These are phyloP conservation scores for Pluvianellus socialis DNA, from an alignment of 2,113 vertebrate genomes.

Conservation along the genomic window DNA sequence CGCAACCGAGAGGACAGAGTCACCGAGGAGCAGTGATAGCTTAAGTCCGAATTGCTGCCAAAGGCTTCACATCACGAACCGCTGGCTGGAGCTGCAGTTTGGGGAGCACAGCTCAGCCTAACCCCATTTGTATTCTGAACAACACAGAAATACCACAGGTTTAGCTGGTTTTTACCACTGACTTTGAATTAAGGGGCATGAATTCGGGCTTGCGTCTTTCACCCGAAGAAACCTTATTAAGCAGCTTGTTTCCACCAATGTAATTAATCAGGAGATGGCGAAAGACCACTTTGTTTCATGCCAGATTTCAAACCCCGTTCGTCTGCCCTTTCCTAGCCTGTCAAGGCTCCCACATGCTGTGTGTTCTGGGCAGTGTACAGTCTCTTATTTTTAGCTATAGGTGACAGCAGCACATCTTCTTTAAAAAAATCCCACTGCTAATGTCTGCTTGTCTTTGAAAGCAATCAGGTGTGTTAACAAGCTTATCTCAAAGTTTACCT, in stretches of 20 bases:
- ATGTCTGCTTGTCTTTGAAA: background rate
- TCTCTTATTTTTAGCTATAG: background rate
- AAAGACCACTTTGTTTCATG: background rate
- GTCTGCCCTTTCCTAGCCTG: background rate
- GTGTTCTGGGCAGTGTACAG: background rate
- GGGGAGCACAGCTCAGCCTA: background rate
- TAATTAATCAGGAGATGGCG: background rate
- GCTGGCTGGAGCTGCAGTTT: background rate
- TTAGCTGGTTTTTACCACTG: background rate
- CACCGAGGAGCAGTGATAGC: background rate
- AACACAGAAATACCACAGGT: background rate
- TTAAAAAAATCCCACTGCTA: background rate
- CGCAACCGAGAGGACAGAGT: background rate
- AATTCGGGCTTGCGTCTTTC: background rate
- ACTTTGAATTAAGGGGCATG: background rate
- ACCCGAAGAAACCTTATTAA: background rate
- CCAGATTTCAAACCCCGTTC: background rate
- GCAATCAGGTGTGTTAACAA: background rate
- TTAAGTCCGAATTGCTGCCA: background rate
- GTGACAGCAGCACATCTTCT: background rate
- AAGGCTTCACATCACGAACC: background rate
- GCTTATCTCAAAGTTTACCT: background rate
- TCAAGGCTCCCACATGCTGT: background rate
- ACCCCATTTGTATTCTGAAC: background rate
- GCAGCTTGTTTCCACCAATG: background rate